Evolutionary conservation across 2,113 vertebrate genomes (phyloP).

Genomic region (Plotosus lineatus): DNA sequence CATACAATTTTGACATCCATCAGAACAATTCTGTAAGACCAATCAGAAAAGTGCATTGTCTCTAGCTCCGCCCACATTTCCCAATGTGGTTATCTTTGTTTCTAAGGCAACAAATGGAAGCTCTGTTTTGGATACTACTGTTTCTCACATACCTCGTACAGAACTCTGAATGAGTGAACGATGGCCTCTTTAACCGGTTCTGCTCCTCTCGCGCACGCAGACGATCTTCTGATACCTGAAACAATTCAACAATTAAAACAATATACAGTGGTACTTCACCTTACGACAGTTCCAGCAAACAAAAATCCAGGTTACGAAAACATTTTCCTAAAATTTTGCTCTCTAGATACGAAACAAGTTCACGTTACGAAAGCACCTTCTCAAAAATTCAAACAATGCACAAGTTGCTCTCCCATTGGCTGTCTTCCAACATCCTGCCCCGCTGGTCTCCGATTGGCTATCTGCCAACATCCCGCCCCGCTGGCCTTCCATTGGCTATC

Average conservation of each 20-base stretch:
- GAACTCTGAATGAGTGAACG: slow-evolving; percentile 76
- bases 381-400: too few relatives aligned
- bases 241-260: background rate
- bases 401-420: too few relatives aligned
- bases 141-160: slow-evolving; percentile 75
- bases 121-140: too few relatives aligned
- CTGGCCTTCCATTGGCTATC: too few relatives aligned
- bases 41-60: background rate
- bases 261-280: too few relatives aligned
- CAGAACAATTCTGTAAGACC: background rate
- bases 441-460: too few relatives aligned
- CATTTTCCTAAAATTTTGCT: too few relatives aligned
- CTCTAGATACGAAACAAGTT: too few relatives aligned
- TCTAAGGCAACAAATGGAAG: background rate
- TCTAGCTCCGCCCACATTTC: background rate
- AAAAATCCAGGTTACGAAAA: background rate
- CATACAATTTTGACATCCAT: background rate
- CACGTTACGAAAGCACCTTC: too few relatives aligned
- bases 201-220: slow-evolving; percentile 79
- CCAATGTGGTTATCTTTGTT: background rate
- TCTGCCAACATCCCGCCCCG: too few relatives aligned
- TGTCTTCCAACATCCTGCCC: too few relatives aligned
- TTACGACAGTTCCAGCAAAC: too few relatives aligned
- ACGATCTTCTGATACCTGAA: slow-evolving; percentile 83
- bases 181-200: slow-evolving; percentile 74